Base-by-base conservation (phyloP, 2,888 invertebrate species). In the Drosophila quinaria region DNA sequence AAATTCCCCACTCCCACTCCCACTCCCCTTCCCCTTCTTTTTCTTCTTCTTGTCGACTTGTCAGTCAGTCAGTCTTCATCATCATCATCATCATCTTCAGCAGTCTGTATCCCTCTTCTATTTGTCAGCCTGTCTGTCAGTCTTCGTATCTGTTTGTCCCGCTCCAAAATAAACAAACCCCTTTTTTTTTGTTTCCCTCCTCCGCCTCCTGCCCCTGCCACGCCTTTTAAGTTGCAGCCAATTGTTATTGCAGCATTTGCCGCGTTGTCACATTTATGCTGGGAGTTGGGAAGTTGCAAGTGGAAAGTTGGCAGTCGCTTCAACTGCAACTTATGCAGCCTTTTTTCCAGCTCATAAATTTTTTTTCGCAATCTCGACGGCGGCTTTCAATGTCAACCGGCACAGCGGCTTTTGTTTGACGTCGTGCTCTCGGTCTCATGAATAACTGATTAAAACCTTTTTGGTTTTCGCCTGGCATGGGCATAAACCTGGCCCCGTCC, bases 361-460 rank as follows among this genome's bases (percentile, higher is more conserved):
- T 87, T 81, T 88, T 84, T 83, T 82, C 70, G 42, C 62, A 35
- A 59, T 56, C 42, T 73, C 55, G 25, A 22, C 44, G 67, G 50
- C 70, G 75, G 81, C 82, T 83, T 74, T 71, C 85, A 86, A 85
- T 85, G 83, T 85, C 84, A 85, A 89, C 87, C 79, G 84, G 67
- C 73, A 49, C 81, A 78, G 78, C 67, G 74, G 82, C 89, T 88
- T 87, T 87, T 87, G 90, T 87, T 87, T 87, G 89, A 76, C 80
- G 78, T 80, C 69, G 62, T 72, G 70, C 74, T 81, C 82, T 79
- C 86, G 76, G 65, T 46, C 86, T 87, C 90, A 87, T 87, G 81
- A 87, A 87, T 90, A 90, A 87, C 90, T 87, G 87, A 87, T 87
- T 87, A 87, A 87, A 90, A 85, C 82, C 85, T 87, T 84, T 84